Evolutionary conservation across 2,113 vertebrate species (phyloP).

Genomic region (Geococcyx californianus): DNA sequence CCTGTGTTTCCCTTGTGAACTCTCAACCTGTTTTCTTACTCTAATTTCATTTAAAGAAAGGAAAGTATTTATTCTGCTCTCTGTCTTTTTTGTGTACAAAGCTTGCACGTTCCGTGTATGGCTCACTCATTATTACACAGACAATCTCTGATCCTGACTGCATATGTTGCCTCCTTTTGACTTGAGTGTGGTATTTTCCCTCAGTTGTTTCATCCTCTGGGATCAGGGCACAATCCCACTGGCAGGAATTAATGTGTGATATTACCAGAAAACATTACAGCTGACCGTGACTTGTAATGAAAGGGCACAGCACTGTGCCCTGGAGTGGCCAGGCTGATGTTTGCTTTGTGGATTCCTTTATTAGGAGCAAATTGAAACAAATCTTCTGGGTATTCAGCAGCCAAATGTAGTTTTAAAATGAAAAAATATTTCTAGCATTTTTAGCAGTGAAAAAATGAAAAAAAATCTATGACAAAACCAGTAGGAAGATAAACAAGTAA

Average conservation of each 20-base stretch:
- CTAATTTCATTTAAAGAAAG: rapidly evolving
- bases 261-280: background rate
- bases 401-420: background rate
- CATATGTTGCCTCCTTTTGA: background rate
- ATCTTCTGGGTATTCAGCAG: background rate
- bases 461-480: background rate
- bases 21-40: background rate
- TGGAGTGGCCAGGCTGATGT: background rate
- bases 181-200: background rate
- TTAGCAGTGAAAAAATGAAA: background rate
- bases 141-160: background rate
- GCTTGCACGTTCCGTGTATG: rapidly evolving
- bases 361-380: background rate
- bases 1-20: background rate
- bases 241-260: background rate
- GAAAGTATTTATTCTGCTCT: background rate
- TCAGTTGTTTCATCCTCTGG: background rate
- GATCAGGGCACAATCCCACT: background rate
- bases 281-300: background rate
- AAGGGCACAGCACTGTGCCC: background rate
- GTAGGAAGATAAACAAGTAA: background rate
- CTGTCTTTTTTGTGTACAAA: background rate
- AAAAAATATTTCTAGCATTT: background rate
- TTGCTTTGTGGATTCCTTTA: background rate
- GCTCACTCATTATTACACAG: background rate